Conservation (phyloP, 2,797 vertebrate genomes). For the Ciconia nigra region DNA sequence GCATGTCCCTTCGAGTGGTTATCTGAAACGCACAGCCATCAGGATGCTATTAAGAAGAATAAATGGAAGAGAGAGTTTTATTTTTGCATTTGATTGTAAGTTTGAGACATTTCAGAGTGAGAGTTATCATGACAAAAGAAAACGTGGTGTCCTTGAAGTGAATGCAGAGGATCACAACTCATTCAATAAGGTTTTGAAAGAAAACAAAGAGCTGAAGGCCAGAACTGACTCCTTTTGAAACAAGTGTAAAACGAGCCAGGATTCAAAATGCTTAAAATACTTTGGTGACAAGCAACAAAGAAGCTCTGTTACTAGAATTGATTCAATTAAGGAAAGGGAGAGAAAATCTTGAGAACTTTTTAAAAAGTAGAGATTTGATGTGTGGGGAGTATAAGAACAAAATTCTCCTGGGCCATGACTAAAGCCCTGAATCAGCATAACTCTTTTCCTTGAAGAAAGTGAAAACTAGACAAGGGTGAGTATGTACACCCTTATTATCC, state of each 20-base stretch:
- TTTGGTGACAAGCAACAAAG: conserved; percentile 28
- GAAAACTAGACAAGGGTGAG: conserved; percentile 5
- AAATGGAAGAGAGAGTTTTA: background rate
- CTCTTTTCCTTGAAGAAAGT: conserved; percentile 31
- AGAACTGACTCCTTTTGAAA: conserved; percentile 39
- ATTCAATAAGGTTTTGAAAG: conserved; percentile 39
- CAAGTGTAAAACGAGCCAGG: background rate
- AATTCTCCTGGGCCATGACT: background rate
- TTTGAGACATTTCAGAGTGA: background rate
- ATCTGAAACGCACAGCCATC: background rate
- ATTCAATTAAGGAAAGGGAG: background rate
- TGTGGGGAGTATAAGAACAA: background rate
- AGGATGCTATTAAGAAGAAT: background rate
- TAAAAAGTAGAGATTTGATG: background rate
- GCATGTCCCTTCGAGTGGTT: background rate
- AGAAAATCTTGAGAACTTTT: conserved; percentile 7
- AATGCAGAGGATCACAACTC: background rate
- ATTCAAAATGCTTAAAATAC: conserved; percentile 26
- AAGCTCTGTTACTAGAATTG: background rate
- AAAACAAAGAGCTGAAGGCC: conserved; percentile 56
- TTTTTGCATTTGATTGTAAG: background rate
- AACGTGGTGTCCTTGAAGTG: conserved; percentile 25
- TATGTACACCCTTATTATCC: background rate
- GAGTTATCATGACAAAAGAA: conserved; percentile 25
- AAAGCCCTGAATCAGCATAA: conserved; percentile 5